Percentiles rank a stretch among this genome's conserved stretches.
phyloP scores from a whole-genome alignment of 30 jellyfish, hydroid and myxozoan genomes.

The Morbakka virulenta region DNA sequence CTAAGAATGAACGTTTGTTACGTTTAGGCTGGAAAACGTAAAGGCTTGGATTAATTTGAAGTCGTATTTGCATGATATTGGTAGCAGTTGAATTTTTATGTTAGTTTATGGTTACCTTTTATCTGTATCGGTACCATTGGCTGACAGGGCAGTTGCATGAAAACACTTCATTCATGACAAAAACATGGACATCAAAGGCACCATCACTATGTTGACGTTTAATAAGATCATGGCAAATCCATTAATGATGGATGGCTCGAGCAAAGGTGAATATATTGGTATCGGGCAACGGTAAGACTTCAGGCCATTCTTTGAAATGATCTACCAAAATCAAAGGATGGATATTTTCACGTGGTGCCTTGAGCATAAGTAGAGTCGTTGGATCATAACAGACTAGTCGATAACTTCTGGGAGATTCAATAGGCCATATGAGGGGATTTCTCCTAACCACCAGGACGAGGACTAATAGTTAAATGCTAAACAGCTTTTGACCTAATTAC shows the following conservation, averaged over 20 bases:
- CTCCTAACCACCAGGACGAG: slow-evolving; percentile 35
- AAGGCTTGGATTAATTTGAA: too few relatives aligned
- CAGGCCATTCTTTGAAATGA: too few relatives aligned
- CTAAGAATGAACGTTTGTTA: too few relatives aligned
- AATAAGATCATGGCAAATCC: slow-evolving; percentile 15
- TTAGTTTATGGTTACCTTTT: too few relatives aligned
- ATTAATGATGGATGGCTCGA: slow-evolving; percentile 28
- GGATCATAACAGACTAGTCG: slow-evolving; percentile 15
- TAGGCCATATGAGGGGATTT: slow-evolving; percentile 20
- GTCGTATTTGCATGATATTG: too few relatives aligned
- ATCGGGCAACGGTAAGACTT: slow-evolving; percentile 22
- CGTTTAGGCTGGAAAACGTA: too few relatives aligned
- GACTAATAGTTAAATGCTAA: background rate
- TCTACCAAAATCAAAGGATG: slow-evolving; percentile 6
- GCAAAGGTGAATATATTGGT: slow-evolving; percentile 17
- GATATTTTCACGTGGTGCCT: background rate
- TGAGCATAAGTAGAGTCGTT: background rate
- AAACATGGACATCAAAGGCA: slow-evolving; percentile 30
- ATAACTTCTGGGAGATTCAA: background rate
- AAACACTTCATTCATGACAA: slow-evolving; percentile 24
- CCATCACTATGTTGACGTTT: slow-evolving; percentile 35
- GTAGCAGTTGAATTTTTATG: too few relatives aligned
- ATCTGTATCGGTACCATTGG: too few relatives aligned
- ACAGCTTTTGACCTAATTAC: slow-evolving; percentile 37
- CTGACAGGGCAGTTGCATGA: too few relatives aligned